phyloP scores from a whole-genome alignment of 2,797 vertebrate species.

The Oreochromis mossambicus region DNA sequence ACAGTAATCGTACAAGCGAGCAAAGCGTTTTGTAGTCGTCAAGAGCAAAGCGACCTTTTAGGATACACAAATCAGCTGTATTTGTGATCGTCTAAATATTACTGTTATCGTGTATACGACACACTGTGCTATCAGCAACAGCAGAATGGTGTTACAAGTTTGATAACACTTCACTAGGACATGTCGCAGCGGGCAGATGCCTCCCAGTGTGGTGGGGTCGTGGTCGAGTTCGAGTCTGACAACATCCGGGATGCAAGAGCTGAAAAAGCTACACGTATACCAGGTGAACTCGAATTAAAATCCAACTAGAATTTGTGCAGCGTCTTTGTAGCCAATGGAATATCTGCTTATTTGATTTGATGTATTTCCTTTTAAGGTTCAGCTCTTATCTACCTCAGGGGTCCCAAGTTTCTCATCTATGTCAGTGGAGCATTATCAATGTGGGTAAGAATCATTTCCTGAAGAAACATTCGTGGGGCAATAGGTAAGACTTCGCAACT shows the following conservation, averaged over 20 bases:
- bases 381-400: constrained; percentile 73
- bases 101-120: neutral
- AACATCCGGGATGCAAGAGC: constrained; percentile 54
- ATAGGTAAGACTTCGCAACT: neutral
- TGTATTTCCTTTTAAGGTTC: constrained; percentile 56
- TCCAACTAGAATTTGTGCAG: neutral
- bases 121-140: neutral
- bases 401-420: constrained; percentile 81
- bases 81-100: neutral
- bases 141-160: constrained; percentile 15
- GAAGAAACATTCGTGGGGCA: constrained; percentile 18
- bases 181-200: constrained; percentile 74
- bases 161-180: constrained; percentile 23
- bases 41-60: neutral
- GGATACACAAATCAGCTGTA: neutral
- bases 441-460: constrained; percentile 75
- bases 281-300: constrained; percentile 65
- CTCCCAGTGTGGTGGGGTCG: constrained; percentile 61
- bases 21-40: neutral
- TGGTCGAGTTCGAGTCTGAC: constrained; percentile 70
- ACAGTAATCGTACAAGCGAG: neutral
- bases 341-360: neutral
- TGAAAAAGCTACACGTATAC: constrained; percentile 54
- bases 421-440: constrained; percentile 78
- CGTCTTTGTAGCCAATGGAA: neutral